A percentile compares a stretch with the other conserved stretches of the same genome.
Evolutionary conservation across 2,797 vertebrate genomes (phyloP).

Genomic region (Allenopithecus nigroviridis): DNA sequence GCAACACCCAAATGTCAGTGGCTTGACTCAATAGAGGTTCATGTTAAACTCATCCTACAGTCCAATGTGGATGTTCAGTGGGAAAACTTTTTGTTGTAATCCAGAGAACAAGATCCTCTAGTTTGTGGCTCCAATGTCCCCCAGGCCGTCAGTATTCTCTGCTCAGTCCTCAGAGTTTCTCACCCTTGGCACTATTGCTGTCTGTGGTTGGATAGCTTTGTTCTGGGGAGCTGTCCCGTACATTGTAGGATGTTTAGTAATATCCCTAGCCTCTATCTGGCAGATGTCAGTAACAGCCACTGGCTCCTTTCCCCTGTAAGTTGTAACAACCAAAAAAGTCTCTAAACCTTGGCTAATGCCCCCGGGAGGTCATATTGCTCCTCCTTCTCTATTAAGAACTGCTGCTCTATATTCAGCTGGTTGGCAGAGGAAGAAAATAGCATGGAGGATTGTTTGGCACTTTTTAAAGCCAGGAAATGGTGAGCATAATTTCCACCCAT

Average conservation of each 20-base stretch:
- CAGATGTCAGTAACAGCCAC: neutral
- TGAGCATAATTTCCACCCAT: neutral
- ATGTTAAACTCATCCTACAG: neutral
- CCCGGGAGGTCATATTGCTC: rapidly evolving
- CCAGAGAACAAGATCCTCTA: neutral
- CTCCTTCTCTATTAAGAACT: neutral
- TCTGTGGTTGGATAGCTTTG: neutral
- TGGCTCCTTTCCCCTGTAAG: neutral
- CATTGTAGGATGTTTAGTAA: rapidly evolving
- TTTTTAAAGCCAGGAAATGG: neutral
- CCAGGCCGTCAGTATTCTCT: neutral
- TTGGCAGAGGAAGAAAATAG: neutral
- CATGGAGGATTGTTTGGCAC: neutral
- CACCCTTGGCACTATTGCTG: neutral
- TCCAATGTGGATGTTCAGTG: neutral
- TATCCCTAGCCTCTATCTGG: neutral
- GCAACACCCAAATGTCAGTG: neutral
- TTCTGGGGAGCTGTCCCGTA: neutral
- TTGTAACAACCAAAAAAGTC: neutral
- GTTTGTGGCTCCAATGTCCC: neutral
- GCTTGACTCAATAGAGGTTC: neutral
- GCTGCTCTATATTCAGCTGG: neutral
- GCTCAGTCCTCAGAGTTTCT: neutral
- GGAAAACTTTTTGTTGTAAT: neutral
- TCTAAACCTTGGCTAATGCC: neutral